Percentiles rank a stretch among this genome's conserved stretches.
These are phyloP conservation scores for Sapayoa aenigma DNA, from an alignment of 2,113 vertebrate species.

Conservation along the genomic window DNA sequence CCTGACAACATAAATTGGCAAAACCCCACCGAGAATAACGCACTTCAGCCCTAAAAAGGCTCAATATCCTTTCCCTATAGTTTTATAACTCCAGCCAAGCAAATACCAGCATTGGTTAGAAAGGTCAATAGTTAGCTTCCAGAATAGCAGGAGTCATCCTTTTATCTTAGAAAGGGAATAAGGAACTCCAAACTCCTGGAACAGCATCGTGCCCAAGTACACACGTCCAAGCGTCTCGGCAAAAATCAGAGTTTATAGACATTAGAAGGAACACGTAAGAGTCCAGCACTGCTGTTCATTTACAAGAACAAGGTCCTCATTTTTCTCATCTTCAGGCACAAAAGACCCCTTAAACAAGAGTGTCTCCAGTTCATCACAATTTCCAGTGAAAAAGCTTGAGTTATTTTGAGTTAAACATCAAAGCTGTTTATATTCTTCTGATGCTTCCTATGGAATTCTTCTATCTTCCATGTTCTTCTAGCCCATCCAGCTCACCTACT, in stretches of 20 bases:
- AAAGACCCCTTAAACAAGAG: neutral
- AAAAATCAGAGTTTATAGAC: neutral
- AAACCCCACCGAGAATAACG: neutral
- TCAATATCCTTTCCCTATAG: neutral
- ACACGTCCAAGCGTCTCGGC: neutral
- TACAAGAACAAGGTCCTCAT: neutral
- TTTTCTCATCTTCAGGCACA: neutral
- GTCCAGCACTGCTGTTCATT: neutral
- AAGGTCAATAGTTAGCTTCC: neutral
- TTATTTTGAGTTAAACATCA: neutral
- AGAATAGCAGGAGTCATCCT: neutral
- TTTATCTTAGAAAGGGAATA: neutral
- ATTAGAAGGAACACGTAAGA: neutral
- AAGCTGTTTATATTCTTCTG: neutral
- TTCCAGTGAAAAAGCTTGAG: neutral
- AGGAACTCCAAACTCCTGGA: neutral
- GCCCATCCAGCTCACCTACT: neutral
- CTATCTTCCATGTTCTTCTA: neutral
- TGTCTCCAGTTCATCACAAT: neutral
- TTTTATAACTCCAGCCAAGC: neutral
- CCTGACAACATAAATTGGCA: neutral
- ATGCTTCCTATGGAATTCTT: neutral
- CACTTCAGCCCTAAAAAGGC: neutral
- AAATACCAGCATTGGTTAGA: neutral
- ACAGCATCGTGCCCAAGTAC: accelerated